These are phyloP conservation scores for Deroplatys truncata DNA, from an alignment of 2,888 invertebrate genomes.

Conservation along the genomic window DNA sequence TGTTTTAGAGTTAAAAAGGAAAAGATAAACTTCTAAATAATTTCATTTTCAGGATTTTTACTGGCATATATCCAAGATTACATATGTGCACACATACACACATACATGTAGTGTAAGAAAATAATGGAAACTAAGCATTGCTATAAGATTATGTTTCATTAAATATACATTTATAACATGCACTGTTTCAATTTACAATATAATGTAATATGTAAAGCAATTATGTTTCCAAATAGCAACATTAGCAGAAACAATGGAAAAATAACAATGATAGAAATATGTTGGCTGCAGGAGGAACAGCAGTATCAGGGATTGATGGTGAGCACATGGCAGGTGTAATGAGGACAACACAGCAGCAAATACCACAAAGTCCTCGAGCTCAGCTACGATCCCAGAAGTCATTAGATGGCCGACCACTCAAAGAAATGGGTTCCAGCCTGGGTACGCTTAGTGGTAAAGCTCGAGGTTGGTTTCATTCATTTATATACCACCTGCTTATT, in stretches of 20 bases:
- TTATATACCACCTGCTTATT: not conserved
- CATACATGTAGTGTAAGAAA: too few relatives aligned
- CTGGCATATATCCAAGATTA: too few relatives aligned
- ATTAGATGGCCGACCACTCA: constrained; percentile 23
- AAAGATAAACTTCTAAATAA: too few relatives aligned
- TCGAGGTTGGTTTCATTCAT: not conserved
- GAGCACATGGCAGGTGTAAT: not conserved
- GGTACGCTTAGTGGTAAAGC: constrained; percentile 2
- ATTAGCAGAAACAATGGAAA: too few relatives aligned
- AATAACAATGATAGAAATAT: not conserved
- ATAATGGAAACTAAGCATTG: too few relatives aligned
- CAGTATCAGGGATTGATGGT: not conserved
- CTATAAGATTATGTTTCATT: too few relatives aligned
- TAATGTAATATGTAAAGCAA: too few relatives aligned
- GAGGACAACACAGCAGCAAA: not conserved
- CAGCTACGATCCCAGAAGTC: constrained; percentile 26
- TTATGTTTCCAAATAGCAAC: not conserved
- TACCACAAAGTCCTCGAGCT: constrained; percentile 19
- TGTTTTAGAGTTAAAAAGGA: too few relatives aligned
- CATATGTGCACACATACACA: too few relatives aligned
- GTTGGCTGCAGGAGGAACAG: not conserved
- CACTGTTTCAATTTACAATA: too few relatives aligned
- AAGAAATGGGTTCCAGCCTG: constrained; percentile 7
- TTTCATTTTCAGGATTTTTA: too few relatives aligned
- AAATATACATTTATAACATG: too few relatives aligned